A percentile compares a stretch with the other conserved stretches of the same genome.
Conservation (phyloP, 2,888 invertebrate species). For the Acanthococcus lagerstroemiae region DNA sequence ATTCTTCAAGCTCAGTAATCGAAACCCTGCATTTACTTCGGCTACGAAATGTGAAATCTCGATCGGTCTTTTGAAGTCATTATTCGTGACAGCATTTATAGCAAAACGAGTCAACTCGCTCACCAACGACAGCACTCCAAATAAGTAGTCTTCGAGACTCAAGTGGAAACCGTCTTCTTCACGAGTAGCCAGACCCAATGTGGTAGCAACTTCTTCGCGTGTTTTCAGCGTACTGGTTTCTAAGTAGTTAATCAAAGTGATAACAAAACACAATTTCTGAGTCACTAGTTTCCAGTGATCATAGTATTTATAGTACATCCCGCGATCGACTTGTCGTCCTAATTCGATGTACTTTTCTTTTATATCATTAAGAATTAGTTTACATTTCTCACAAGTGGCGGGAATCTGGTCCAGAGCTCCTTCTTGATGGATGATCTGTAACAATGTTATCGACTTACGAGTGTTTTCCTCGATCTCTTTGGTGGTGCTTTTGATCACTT, state of each 20-base stretch:
- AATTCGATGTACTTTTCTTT: slow-evolving; percentile 54
- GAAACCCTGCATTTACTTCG: slow-evolving; percentile 80
- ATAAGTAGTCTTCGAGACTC: slow-evolving; percentile 82
- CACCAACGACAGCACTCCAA: slow-evolving; percentile 70
- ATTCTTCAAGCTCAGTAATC: slow-evolving; percentile 81
- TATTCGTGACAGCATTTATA: slow-evolving; percentile 73
- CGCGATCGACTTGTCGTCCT: slow-evolving; percentile 55
- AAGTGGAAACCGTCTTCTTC: slow-evolving; percentile 65
- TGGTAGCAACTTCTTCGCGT: slow-evolving; percentile 62
- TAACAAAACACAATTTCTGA: slow-evolving; percentile 67
- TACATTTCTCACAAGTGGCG: slow-evolving; percentile 48
- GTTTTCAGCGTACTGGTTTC: slow-evolving; percentile 64
- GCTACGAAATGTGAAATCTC: slow-evolving; percentile 77
- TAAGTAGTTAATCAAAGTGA: slow-evolving; percentile 67
- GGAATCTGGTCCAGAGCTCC: slow-evolving; percentile 56
- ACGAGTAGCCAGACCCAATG: slow-evolving; percentile 50
- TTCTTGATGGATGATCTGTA: slow-evolving; percentile 73
- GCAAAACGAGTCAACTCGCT: slow-evolving; percentile 74
- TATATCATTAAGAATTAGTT: slow-evolving; percentile 56
- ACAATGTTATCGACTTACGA: slow-evolving; percentile 63
- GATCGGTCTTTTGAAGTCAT: slow-evolving; percentile 69
- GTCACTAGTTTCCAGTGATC: slow-evolving; percentile 80
- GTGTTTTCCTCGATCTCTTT: slow-evolving; percentile 67
- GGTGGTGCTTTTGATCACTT: slow-evolving; percentile 61
- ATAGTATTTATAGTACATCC: slow-evolving; percentile 76